phyloP scores from a whole-genome alignment of 2,113 vertebrate genomes.

The Urocitellus parryii region DNA sequence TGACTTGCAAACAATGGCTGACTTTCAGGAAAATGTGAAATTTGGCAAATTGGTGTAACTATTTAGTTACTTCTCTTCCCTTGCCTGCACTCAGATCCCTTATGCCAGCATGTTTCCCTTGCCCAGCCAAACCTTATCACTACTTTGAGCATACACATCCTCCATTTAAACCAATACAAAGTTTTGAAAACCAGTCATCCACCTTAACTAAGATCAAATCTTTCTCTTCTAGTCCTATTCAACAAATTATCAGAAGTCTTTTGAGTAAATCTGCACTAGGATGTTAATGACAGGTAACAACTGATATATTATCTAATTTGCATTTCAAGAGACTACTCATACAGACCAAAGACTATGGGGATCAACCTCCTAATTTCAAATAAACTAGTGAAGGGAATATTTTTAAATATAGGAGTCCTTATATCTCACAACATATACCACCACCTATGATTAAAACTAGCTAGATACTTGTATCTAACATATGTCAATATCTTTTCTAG shows the following conservation, averaged over 20 bases:
- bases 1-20: neutral
- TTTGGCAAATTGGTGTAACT: neutral
- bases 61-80: constrained; percentile 13
- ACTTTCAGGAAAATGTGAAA: constrained; percentile 15
- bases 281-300: neutral
- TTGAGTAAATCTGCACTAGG: constrained; percentile 38
- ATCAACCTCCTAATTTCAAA: constrained; percentile 17
- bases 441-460: neutral
- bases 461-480: neutral
- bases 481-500: constrained; percentile 10
- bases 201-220: neutral
- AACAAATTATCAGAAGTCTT: neutral
- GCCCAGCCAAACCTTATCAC: neutral
- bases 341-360: neutral
- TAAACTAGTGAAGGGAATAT: neutral
- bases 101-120: neutral
- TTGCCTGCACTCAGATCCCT: neutral
- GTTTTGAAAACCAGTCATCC: neutral
- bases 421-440: neutral
- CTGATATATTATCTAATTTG: neutral
- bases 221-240: neutral
- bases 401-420: constrained; percentile 18
- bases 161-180: neutral
- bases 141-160: neutral
- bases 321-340: constrained; percentile 8